Evolutionary conservation across 2,888 invertebrate species (phyloP), one percentile per base, ranked within the genome.

Genomic region (Heliconius erato): DNA sequence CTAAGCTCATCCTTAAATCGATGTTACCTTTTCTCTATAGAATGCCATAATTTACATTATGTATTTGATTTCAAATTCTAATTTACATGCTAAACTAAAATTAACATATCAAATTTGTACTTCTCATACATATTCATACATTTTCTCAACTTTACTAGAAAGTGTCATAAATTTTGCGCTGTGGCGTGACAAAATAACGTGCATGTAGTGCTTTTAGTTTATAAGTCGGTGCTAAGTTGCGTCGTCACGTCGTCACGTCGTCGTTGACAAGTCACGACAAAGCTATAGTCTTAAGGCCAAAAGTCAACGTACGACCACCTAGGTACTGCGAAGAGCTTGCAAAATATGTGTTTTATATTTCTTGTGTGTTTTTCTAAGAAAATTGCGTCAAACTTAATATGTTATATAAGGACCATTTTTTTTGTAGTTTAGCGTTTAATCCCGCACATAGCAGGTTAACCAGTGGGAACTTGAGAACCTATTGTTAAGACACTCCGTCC

Each of bases 231-330:
- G 32, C 54, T 28, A 12, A 19, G 49, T 54, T 80, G 80, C 74
- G 74, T 67, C 67, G 80, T 80, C 74, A 80, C 80, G 80, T 80
- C 28, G 67, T 63, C 63, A 40, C 63, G 12, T 54, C 54, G 19
- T 23, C 67, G 19, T 32, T 32, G n/a, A 65, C 74, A 14, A 80
- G 80, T 74, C 80, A 74, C 74, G 80, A 80, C 40, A 35, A 16
- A 32, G 59, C 19, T n/a, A 1, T 1, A 35, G 74, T 14, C 59
- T 63, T 76, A 59, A 76, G 74, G 74, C 59, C 59, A 76, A 59
- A n/a, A 19, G 76, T 76, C 76, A 40, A 76, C n/a, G 76, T 63
- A 76, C 76, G 67, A 67, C 67, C 67, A 67, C 67, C 67, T 14
- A 16, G 28, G 67, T 67, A 67, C 67, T 67, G 28, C 14, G 28